A percentile compares a stretch with the other conserved stretches of the same genome.
These are phyloP conservation scores for Anas platyrhynchos DNA, from an alignment of 2,113 vertebrate genomes.

Conservation along the genomic window DNA sequence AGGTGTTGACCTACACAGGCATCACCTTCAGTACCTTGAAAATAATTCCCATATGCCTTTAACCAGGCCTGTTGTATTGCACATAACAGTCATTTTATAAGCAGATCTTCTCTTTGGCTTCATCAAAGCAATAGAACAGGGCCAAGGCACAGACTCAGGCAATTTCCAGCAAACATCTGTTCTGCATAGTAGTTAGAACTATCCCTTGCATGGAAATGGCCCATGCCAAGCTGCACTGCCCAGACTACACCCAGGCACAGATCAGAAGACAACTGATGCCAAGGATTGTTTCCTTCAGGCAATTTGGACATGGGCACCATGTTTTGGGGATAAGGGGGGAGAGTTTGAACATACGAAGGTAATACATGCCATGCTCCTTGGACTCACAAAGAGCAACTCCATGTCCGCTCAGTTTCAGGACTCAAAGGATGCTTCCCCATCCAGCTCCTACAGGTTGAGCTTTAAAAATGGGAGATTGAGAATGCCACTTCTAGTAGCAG, in stretches of 20 bases:
- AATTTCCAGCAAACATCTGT: neutral
- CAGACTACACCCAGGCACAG: neutral
- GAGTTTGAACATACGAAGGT: constrained; percentile 6
- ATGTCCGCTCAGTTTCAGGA: neutral
- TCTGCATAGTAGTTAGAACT: neutral
- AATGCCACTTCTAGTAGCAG: neutral
- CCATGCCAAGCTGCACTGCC: neutral
- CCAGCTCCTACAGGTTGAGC: neutral
- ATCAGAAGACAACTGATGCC: neutral
- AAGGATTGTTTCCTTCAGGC: neutral
- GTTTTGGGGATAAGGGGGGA: neutral
- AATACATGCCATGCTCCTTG: neutral
- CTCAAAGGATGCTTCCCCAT: neutral
- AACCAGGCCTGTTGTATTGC: neutral
- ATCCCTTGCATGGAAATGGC: neutral
- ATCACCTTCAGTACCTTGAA: neutral
- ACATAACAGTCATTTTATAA: neutral
- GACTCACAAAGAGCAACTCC: neutral
- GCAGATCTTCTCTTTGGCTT: neutral
- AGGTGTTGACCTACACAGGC: neutral
- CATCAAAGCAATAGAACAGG: neutral
- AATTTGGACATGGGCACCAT: neutral
- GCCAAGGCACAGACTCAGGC: neutral
- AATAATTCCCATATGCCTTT: neutral
- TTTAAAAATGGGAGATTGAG: neutral